These are phyloP conservation scores for Triplophysa tibetana DNA, from an alignment of 2,113 vertebrate genomes.

Conservation along the genomic window DNA sequence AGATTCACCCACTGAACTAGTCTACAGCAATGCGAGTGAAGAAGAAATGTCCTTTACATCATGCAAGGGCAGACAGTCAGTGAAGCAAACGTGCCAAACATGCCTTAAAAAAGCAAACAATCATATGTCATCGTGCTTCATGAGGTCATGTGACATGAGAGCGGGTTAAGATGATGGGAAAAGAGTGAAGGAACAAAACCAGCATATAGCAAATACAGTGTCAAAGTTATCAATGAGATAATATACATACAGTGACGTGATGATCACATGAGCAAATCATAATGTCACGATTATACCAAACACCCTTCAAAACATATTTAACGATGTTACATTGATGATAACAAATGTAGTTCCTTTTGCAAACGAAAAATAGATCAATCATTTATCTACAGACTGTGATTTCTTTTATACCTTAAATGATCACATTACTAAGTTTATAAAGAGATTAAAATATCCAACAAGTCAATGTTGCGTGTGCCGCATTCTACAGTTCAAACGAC, in stretches of 20 bases:
- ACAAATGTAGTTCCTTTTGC: too few species aligned
- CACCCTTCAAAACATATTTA: not conserved
- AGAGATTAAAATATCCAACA: not conserved
- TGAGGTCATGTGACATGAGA: slow-evolving; percentile 48
- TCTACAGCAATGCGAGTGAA: not conserved
- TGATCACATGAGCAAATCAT: slow-evolving; percentile 65
- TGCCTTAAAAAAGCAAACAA: not conserved
- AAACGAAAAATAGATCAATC: too few species aligned
- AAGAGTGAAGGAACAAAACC: slow-evolving; percentile 47
- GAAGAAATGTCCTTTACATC: not conserved
- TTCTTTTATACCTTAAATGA: too few species aligned
- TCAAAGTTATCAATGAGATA: slow-evolving; percentile 40
- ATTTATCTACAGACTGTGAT: too few species aligned
- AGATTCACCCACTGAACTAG: not conserved
- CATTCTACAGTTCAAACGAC: slow-evolving; percentile 54
- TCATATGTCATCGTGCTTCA: slow-evolving; percentile 25
- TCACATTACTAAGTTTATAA: not conserved
- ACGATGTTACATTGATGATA: too few species aligned
- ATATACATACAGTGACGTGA: slow-evolving; percentile 48
- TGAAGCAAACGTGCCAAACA: slow-evolving; percentile 4
- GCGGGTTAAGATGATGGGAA: slow-evolving; percentile 24
- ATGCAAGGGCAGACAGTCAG: slow-evolving; percentile 54
- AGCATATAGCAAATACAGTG: slow-evolving; percentile 55
- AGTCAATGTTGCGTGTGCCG: not conserved
- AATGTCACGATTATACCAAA: slow-evolving; percentile 63